Evolutionary conservation across 2,888 invertebrate species (phyloP).

Genomic region (Choreutis nemorana): DNA sequence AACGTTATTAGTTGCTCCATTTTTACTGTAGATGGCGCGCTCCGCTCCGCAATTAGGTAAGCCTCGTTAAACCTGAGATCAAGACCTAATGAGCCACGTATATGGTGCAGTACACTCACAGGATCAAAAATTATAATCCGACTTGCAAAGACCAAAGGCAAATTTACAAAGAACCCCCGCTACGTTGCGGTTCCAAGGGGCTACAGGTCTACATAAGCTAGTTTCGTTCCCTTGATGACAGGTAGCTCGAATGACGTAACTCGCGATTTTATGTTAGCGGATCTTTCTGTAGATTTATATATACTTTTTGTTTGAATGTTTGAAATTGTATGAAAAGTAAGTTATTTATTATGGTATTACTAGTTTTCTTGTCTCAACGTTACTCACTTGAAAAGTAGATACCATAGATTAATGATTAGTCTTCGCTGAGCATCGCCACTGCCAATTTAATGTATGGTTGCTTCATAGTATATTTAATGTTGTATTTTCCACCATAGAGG

Average conservation of each 20-base stretch:
- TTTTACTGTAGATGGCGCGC: conserved; percentile 25
- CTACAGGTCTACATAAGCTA: conserved; percentile 16
- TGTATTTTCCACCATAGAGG: conserved; percentile 10
- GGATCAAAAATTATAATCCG: conserved; percentile 53
- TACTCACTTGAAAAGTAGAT: too few relatives aligned
- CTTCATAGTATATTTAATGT: conserved; percentile 8
- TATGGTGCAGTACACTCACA: conserved; percentile 50
- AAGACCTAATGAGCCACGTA: conserved; percentile 58
- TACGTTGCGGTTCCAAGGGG: background rate
- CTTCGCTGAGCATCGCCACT: too few relatives aligned
- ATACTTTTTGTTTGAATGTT: too few relatives aligned
- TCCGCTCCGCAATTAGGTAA: conserved; percentile 41
- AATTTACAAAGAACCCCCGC: too few relatives aligned
- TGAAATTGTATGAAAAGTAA: conserved; percentile 17
- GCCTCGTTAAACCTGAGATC: conserved; percentile 53
- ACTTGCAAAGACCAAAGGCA: too few relatives aligned
- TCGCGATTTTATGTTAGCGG: conserved; percentile 18
- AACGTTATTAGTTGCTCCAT: conserved; percentile 29
- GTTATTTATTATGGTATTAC: conserved; percentile 14
- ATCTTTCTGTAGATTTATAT: too few relatives aligned
- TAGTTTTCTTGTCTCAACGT: conserved; percentile 6
- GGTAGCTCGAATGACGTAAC: conserved; percentile 31
- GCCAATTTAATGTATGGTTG: background rate
- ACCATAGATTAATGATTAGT: too few relatives aligned
- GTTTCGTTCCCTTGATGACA: conserved; percentile 26